Conservation (phyloP, 2,797 vertebrate species). For the Echeneis naucrates region DNA sequence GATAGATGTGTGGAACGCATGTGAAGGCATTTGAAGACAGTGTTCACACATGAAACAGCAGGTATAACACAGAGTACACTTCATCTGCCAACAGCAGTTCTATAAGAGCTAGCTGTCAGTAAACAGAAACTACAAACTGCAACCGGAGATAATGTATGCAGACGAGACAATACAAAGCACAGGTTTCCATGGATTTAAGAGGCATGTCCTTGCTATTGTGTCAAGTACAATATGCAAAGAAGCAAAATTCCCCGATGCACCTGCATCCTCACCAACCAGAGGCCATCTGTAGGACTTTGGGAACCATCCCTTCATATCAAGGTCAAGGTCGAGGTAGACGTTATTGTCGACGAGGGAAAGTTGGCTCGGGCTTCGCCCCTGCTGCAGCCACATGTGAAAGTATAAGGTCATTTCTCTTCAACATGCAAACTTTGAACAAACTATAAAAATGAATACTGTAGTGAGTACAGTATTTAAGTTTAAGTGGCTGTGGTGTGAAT, state of each 20-base stretch:
- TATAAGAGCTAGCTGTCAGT: neutral
- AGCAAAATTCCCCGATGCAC: neutral
- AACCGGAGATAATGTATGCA: neutral
- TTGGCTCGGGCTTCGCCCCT: too few relatives aligned
- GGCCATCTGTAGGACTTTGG: constrained; percentile 1
- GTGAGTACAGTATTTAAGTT: constrained; percentile 4
- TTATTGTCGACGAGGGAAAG: too few relatives aligned
- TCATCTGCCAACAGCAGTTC: constrained; percentile 9
- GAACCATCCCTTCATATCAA: neutral
- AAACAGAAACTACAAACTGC: neutral
- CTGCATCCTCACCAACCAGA: constrained; percentile 23
- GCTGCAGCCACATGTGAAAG: neutral
- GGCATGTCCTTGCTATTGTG: neutral
- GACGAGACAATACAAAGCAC: neutral
- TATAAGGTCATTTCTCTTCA: neutral
- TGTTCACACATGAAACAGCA: constrained; percentile 1
- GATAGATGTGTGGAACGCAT: neutral
- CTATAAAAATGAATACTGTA: neutral
- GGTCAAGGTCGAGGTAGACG: too few relatives aligned
- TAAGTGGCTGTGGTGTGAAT: neutral
- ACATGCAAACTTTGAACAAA: neutral
- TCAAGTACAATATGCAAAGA: neutral
- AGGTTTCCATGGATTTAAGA: neutral
- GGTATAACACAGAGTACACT: neutral
- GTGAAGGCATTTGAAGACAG: neutral